Conservation (phyloP, 2,888 invertebrate species). For the Mimachlamys varia region DNA sequence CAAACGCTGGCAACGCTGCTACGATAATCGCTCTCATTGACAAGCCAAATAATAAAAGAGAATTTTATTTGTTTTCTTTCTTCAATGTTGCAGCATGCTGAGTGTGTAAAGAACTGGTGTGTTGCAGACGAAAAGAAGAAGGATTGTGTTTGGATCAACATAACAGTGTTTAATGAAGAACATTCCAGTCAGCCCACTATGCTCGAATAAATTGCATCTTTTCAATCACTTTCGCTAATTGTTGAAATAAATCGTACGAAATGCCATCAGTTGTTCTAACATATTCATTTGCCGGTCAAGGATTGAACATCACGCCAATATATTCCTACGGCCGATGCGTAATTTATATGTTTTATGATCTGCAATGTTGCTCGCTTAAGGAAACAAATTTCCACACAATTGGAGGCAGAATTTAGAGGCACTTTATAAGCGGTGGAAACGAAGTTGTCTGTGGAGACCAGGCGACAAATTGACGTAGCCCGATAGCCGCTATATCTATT, state of each 20-base stretch:
- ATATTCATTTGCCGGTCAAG: constrained; percentile 48
- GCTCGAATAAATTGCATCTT: constrained; percentile 44
- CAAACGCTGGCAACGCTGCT: background rate
- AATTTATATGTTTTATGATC: constrained; percentile 49
- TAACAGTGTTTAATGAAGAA: constrained; percentile 10
- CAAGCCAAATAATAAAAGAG: constrained; percentile 21
- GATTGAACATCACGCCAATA: constrained; percentile 41
- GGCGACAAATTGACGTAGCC: constrained; percentile 39
- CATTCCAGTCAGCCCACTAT: constrained; percentile 36
- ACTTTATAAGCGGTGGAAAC: constrained; percentile 46
- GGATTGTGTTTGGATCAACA: constrained; percentile 9
- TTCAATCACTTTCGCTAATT: constrained; percentile 49
- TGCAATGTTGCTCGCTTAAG: constrained; percentile 48
- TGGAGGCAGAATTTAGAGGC: constrained; percentile 46
- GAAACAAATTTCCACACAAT: constrained; percentile 50
- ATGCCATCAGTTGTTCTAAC: constrained; percentile 44
- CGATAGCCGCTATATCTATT: constrained; percentile 41
- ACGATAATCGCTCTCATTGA: background rate
- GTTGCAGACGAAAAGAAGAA: background rate
- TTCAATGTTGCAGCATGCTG: background rate
- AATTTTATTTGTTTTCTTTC: constrained; percentile 33
- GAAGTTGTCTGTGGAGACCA: constrained; percentile 36
- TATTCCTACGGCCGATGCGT: constrained; percentile 43
- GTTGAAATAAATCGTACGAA: constrained; percentile 48
- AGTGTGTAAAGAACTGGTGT: background rate